A percentile compares a stretch with the other conserved stretches of the same genome.
These are phyloP conservation scores for Scrobipalpa atriplicella DNA, from an alignment of 2,888 invertebrate genomes.

Conservation along the genomic window DNA sequence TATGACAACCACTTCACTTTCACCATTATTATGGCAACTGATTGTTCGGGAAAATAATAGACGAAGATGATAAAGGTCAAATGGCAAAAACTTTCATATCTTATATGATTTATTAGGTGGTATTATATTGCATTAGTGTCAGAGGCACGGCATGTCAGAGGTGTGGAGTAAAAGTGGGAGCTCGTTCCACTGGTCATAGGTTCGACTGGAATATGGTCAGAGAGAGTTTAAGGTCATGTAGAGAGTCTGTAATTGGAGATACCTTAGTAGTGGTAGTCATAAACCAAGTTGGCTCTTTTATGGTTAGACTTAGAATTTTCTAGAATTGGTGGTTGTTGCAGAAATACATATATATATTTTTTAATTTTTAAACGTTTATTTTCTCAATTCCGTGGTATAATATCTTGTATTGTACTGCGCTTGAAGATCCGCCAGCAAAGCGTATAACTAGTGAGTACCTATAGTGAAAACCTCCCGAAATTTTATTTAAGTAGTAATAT, in stretches of 20 bases:
- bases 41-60: slow-evolving; percentile 9
- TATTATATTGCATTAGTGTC: neutral
- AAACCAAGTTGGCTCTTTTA: neutral
- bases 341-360: too few species aligned
- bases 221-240: slow-evolving; percentile 7
- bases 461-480: too few species aligned
- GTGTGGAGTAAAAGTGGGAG: slow-evolving; percentile 11
- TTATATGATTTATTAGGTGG: slow-evolving; percentile 15
- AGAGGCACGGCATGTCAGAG: slow-evolving; percentile 7
- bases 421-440: too few species aligned
- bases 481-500: too few species aligned
- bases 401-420: too few species aligned
- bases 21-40: neutral
- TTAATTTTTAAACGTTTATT: too few species aligned
- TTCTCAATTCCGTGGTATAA: too few species aligned
- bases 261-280: too few species aligned
- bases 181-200: neutral
- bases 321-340: neutral
- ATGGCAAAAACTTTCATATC: slow-evolving; percentile 1
- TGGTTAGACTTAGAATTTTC: neutral
- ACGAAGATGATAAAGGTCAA: slow-evolving; percentile 13
- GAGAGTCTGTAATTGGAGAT: neutral
- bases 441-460: too few species aligned
- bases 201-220: neutral
- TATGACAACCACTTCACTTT: slow-evolving; percentile 5